Conservation (phyloP, 1,140 invertebrate genomes). For the Helicoverpa armigera region DNA sequence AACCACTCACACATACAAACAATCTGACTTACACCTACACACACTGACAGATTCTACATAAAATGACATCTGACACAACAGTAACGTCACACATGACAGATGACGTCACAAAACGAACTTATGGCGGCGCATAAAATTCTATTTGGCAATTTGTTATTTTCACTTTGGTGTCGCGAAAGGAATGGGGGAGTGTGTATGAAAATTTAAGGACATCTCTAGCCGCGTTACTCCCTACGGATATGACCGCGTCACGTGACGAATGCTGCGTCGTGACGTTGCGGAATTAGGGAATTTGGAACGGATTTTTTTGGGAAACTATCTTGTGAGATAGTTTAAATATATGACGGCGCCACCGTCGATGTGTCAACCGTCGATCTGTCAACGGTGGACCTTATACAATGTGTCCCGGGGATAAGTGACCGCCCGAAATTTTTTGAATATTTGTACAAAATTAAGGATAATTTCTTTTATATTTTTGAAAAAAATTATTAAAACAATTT, state of each 20-base stretch:
- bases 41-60: background rate
- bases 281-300: constrained; percentile 23
- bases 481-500: too few relatives aligned
- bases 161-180: constrained; percentile 39
- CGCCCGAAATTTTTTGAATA: too few relatives aligned
- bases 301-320: constrained; percentile 3
- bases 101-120: constrained; percentile 30
- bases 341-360: too few relatives aligned
- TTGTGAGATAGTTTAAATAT: too few relatives aligned
- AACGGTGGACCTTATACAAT: too few relatives aligned
- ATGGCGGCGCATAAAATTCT: constrained; percentile 52
- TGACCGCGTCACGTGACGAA: constrained; percentile 71
- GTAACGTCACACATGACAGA: constrained; percentile 19
- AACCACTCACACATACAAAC: too few relatives aligned
- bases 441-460: too few relatives aligned
- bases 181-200: constrained; percentile 61
- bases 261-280: constrained; percentile 56
- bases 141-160: constrained; percentile 52
- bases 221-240: constrained; percentile 66
- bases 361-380: too few relatives aligned
- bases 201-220: constrained; percentile 75
- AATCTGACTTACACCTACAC: background rate
- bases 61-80: constrained; percentile 17
- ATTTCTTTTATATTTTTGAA: too few relatives aligned
- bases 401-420: too few relatives aligned